Evolutionary conservation across 2,797 vertebrate genomes (phyloP).

Genomic region (Cyprinella venusta): DNA sequence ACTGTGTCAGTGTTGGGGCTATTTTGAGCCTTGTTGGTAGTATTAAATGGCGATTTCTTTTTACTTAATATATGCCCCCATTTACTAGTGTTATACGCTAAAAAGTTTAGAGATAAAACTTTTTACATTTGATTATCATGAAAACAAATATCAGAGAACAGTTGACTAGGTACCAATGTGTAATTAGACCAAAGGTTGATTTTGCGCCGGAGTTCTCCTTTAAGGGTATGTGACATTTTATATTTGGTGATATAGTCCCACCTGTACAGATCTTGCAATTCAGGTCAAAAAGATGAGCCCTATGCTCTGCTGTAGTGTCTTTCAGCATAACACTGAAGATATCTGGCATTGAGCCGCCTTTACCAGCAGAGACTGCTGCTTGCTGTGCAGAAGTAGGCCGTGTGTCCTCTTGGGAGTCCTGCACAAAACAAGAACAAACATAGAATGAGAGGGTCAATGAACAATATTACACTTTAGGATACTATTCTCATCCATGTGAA

Average conservation of each 20-base stretch:
- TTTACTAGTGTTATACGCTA: too few species aligned
- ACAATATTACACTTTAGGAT: not conserved
- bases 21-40: too few species aligned
- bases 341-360: slow-evolving; percentile 77
- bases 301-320: slow-evolving; percentile 94
- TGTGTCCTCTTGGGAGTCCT: slow-evolving; percentile 88
- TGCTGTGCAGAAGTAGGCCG: slow-evolving; percentile 56
- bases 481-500: not conserved
- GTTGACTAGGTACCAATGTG: too few species aligned
- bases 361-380: slow-evolving; percentile 63
- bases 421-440: not conserved
- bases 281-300: slow-evolving; percentile 95
- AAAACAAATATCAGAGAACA: too few species aligned
- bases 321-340: slow-evolving; percentile 93
- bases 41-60: too few species aligned
- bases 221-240: not conserved
- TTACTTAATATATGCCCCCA: too few species aligned
- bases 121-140: too few species aligned
- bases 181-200: too few species aligned
- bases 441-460: not conserved
- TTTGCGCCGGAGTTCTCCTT: too few species aligned
- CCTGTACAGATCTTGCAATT: slow-evolving; percentile 99
- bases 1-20: too few species aligned
- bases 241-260: slow-evolving; percentile 64
- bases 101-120: too few species aligned